A percentile compares a stretch with the other conserved stretches of the same genome.
phyloP scores from a whole-genome alignment of 2,113 vertebrate genomes.

The Myxocyprinus asiaticus region DNA sequence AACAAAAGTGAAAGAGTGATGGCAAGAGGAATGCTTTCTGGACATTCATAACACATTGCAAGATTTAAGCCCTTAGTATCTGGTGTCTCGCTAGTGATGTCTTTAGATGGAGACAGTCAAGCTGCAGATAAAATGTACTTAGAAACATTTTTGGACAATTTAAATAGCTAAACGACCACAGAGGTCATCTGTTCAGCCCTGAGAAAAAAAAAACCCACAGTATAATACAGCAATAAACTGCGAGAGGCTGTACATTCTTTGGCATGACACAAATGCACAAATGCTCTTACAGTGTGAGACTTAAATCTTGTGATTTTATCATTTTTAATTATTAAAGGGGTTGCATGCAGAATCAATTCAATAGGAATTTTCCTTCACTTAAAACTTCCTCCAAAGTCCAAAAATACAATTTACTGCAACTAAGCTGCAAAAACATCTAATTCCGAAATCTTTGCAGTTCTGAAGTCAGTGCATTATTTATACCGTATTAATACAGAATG shows the following conservation, averaged over 20 bases:
- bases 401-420: too few species aligned
- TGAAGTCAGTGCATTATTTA: too few species aligned
- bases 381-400: too few species aligned
- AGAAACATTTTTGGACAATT: slow-evolving; percentile 1
- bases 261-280: neutral
- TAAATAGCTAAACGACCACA: neutral
- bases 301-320: neutral
- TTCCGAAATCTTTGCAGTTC: too few species aligned
- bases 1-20: neutral
- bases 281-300: too few species aligned
- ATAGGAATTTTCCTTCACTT: too few species aligned
- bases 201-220: neutral
- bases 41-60: neutral
- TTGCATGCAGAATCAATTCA: too few species aligned
- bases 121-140: neutral
- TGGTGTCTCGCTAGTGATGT: neutral
- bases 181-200: slow-evolving; percentile 14
- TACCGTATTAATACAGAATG: neutral
- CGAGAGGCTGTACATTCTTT: neutral
- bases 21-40: neutral
- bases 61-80: neutral
- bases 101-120: neutral
- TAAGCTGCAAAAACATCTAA: too few species aligned
- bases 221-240: neutral
- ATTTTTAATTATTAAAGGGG: too few species aligned